These are phyloP conservation scores for Sinotaia quadrata DNA, from an alignment of 2,888 invertebrate genomes.

Conservation along the genomic window DNA sequence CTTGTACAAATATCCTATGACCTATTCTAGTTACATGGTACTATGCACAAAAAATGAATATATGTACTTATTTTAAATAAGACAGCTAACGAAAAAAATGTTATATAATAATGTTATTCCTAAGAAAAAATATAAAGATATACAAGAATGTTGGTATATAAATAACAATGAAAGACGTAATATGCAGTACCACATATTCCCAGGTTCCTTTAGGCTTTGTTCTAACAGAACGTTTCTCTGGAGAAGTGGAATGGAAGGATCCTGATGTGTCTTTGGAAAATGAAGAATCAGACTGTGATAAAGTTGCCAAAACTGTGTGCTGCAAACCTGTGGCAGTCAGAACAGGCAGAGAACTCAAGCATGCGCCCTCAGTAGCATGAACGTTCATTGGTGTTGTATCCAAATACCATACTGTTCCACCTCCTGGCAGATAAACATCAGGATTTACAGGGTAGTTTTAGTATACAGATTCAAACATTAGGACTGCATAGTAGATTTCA, in stretches of 20 bases:
- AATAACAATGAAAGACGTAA: no score
- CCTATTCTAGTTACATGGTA: no score
- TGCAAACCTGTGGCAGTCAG: constrained; percentile 16
- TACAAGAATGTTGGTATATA: no score
- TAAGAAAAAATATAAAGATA: no score
- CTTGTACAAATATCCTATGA: no score
- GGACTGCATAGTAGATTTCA: no score
- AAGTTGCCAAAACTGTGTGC: constrained; percentile 19
- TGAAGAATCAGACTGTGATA: constrained; percentile 6
- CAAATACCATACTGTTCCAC: neutral
- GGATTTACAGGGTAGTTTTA: no score
- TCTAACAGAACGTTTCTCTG: constrained; percentile 41
- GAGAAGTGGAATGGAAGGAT: neutral
- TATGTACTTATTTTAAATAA: no score
- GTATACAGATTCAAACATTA: no score
- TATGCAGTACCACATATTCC: constrained; percentile 49
- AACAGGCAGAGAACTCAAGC: constrained; percentile 13
- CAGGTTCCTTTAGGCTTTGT: constrained; percentile 50
- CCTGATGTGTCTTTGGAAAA: neutral
- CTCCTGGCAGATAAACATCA: neutral
- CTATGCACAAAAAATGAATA: no score
- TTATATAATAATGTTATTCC: no score
- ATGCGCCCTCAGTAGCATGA: neutral
- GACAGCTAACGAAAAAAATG: no score
- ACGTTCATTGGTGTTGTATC: neutral